These are phyloP conservation scores for Pogonognathellus flavescens DNA, from an alignment of 1,140 invertebrate species.

Conservation along the genomic window DNA sequence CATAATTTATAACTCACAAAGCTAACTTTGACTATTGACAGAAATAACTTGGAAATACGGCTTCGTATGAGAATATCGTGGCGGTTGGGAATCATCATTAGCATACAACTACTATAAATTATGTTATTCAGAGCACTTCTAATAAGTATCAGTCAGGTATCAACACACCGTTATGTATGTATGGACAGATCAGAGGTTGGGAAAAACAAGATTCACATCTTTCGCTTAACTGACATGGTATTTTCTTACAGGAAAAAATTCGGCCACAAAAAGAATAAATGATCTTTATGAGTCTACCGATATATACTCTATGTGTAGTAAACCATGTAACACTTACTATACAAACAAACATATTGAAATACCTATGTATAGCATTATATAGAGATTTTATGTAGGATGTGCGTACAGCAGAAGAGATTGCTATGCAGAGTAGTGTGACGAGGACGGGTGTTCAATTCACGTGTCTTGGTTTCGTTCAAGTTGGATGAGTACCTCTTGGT, in stretches of 20 bases:
- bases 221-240: background rate
- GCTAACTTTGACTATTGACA: background rate
- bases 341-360: too few species aligned
- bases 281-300: background rate
- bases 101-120: too few species aligned
- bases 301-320: background rate
- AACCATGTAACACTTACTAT: too few species aligned
- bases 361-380: too few species aligned
- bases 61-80: background rate
- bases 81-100: conserved; percentile 30
- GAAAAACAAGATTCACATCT: background rate
- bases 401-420: too few species aligned
- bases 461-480: too few species aligned
- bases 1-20: background rate
- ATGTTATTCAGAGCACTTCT: background rate
- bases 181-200: conserved; percentile 19
- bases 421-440: too few species aligned
- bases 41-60: background rate
- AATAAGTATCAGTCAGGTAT: background rate
- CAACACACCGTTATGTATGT: background rate
- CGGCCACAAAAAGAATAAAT: conserved; percentile 17
- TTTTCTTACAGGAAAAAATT: background rate
- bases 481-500: too few species aligned
- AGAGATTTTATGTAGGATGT: too few species aligned
- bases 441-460: too few species aligned